Percentiles rank a stretch among this genome's conserved stretches.
Conservation (phyloP, 2,113 vertebrate species). For the Stegostoma tigrinum region DNA sequence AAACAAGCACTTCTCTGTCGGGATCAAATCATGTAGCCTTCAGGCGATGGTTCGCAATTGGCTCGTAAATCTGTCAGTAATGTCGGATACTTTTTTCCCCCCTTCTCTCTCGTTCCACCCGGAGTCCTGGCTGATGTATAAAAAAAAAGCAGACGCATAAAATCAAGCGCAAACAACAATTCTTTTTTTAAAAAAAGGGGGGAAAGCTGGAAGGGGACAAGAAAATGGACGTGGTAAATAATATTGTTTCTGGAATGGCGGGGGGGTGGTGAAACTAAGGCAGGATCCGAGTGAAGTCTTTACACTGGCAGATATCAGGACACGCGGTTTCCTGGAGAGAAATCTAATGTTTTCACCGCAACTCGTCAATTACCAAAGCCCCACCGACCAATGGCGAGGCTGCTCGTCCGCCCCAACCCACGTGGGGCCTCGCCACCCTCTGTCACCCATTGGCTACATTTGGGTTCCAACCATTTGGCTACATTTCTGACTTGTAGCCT, state of each 20-base stretch:
- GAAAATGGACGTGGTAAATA: constrained; percentile 40
- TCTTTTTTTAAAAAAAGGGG: constrained; percentile 37
- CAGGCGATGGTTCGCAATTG: constrained; percentile 29
- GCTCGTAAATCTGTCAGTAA: constrained; percentile 35
- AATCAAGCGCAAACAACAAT: background rate
- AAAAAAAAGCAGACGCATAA: constrained; percentile 12
- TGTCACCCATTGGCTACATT: constrained; percentile 3
- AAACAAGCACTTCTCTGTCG: constrained; percentile 34
- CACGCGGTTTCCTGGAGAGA: constrained; percentile 31
- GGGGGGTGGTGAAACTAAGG: constrained; percentile 43
- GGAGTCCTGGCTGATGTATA: background rate
- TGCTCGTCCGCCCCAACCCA: background rate
- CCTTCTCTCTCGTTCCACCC: background rate
- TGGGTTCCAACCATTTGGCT: background rate
- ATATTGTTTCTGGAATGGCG: constrained; percentile 41
- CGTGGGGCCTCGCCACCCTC: constrained; percentile 5
- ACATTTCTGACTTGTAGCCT: background rate
- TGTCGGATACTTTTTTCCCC: constrained; percentile 19
- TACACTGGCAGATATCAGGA: background rate
- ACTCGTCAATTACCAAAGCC: constrained; percentile 22
- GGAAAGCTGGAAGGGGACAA: constrained; percentile 43
- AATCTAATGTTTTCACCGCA: constrained; percentile 34
- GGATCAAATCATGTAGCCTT: constrained; percentile 34
- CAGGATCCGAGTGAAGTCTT: constrained; percentile 38
- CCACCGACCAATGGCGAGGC: constrained; percentile 9